A percentile compares a stretch with the other conserved stretches of the same genome.
Evolutionary conservation across 2,113 vertebrate species (phyloP).

Genomic region (Motacilla tschutschensis): DNA sequence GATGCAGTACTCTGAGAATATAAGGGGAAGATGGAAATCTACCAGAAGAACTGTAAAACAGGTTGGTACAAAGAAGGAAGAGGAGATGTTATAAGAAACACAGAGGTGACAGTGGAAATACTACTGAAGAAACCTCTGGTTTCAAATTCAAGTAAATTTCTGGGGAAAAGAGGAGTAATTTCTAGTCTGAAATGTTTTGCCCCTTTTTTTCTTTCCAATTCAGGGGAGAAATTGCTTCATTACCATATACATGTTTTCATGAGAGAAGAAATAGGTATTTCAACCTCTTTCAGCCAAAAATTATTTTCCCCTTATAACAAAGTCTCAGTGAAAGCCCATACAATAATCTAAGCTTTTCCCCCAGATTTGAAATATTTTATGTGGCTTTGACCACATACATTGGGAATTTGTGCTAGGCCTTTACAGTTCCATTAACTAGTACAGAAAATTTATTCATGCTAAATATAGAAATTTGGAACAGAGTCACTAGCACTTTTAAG

Average conservation of each 20-base stretch:
- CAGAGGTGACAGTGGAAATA: neutral
- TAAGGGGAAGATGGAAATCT: neutral
- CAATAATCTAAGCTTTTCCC: neutral
- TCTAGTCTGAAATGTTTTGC: neutral
- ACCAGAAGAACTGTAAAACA: neutral
- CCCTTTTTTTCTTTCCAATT: neutral
- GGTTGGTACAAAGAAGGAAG: neutral
- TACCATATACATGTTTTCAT: neutral
- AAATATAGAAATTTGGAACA: neutral
- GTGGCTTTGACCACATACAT: neutral
- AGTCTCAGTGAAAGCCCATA: neutral
- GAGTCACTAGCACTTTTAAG: neutral
- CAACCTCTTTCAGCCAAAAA: neutral
- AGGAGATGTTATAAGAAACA: neutral
- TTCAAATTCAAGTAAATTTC: neutral
- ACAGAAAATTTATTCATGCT: neutral
- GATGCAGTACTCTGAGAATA: neutral
- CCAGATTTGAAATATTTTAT: neutral
- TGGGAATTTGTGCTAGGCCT: neutral
- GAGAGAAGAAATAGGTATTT: neutral
- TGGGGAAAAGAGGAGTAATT: accelerated
- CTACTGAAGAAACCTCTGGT: neutral
- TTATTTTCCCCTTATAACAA: neutral
- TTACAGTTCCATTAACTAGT: neutral
- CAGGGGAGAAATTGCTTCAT: neutral